phyloP scores from a whole-genome alignment of 2,113 vertebrate species.

The Apus apus region DNA sequence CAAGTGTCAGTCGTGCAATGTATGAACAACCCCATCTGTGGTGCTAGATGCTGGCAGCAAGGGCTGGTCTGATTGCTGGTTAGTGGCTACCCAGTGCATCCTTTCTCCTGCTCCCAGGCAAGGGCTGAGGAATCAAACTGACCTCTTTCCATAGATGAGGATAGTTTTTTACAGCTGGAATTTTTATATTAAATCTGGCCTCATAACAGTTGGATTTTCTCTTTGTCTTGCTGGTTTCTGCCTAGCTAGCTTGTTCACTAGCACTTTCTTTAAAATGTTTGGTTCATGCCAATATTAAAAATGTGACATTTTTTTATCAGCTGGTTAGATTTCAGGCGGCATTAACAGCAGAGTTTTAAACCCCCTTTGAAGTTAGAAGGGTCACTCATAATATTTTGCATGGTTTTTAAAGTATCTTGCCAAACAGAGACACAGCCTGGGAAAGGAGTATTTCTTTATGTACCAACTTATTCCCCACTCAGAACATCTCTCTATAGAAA shows the following conservation, averaged over 20 bases:
- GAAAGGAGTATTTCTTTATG: not conserved
- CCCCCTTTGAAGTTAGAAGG: not conserved
- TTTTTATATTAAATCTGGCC: slow-evolving; percentile 12
- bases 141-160: not conserved
- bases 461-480: not conserved
- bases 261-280: not conserved
- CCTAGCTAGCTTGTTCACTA: not conserved
- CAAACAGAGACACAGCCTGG: not conserved
- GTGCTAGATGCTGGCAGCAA: not conserved
- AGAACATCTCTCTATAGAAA: not conserved
- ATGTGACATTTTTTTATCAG: not conserved
- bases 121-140: not conserved
- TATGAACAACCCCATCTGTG: not conserved
- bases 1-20: not conserved
- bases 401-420: not conserved
- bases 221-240: slow-evolving; percentile 2
- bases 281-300: not conserved
- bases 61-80: not conserved
- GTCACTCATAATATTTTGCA: not conserved
- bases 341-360: not conserved
- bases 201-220: not conserved
- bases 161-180: not conserved
- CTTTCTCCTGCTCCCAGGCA: not conserved
- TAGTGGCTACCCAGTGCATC: not conserved
- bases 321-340: not conserved